Evolutionary conservation across 1,140 invertebrate genomes (phyloP).

Genomic region (Trypoxylus dichotomus): DNA sequence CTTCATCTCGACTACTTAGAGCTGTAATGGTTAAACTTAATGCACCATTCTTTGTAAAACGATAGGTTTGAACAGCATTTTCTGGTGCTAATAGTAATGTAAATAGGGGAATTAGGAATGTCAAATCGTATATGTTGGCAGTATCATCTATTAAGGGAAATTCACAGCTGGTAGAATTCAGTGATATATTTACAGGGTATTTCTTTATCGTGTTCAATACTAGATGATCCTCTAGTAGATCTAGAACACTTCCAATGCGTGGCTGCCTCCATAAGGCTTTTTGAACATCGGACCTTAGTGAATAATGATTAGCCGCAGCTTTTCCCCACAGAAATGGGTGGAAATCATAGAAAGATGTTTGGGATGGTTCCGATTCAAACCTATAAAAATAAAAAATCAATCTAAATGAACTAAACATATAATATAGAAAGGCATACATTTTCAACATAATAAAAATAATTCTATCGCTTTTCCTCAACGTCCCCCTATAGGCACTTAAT

Average conservation of each 20-base stretch:
- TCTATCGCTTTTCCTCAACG: conserved; percentile 62
- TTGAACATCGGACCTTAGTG: conserved; percentile 62
- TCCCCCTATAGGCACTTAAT: conserved; percentile 71
- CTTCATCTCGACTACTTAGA: conserved; percentile 61
- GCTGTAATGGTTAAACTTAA: conserved; percentile 66
- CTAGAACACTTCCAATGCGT: conserved; percentile 69
- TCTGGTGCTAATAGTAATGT: conserved; percentile 65
- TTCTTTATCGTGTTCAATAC: conserved; percentile 69
- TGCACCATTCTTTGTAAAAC: conserved; percentile 65
- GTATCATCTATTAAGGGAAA: conserved; percentile 34
- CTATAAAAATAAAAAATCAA: conserved; percentile 36
- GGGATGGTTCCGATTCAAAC: conserved; percentile 41
- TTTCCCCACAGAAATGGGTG: conserved; percentile 80
- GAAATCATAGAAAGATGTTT: conserved; percentile 60
- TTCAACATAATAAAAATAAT: conserved; percentile 42
- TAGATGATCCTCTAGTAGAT: conserved; percentile 65
- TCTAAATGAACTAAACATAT: background rate
- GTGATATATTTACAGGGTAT: conserved; percentile 54
- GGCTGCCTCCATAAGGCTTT: conserved; percentile 69
- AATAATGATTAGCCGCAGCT: conserved; percentile 74
- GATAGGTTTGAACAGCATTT: conserved; percentile 65
- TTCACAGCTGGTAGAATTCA: conserved; percentile 41
- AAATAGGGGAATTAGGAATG: conserved; percentile 71
- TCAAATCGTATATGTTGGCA: conserved; percentile 66
- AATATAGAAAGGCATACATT: conserved; percentile 42